Evolutionary conservation across 2,113 vertebrate species (phyloP).

Genomic region (Rhea pennata): DNA sequence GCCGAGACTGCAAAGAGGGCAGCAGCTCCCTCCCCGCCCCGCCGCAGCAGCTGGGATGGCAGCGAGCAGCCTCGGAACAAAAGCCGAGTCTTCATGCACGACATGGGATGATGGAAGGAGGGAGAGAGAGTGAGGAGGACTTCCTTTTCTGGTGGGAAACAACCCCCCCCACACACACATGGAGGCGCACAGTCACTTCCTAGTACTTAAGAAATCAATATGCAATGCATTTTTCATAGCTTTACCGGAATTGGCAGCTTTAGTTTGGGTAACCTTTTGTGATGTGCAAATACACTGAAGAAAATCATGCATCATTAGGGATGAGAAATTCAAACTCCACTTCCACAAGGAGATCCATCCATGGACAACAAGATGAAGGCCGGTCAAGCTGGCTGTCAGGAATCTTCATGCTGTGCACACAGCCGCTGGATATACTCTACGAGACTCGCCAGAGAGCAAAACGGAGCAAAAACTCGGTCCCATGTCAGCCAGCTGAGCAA

Average conservation of each 20-base stretch:
- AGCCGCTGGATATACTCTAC: background rate
- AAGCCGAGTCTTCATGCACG: background rate
- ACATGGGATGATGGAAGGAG: background rate
- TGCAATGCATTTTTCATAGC: background rate
- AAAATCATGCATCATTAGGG: accelerated
- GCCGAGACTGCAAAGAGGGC: constrained; percentile 78
- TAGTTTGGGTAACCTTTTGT: background rate
- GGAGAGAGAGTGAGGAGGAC: background rate
- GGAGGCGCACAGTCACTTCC: background rate
- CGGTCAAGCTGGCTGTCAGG: accelerated
- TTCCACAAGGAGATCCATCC: background rate
- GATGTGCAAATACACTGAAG: background rate
- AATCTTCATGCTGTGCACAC: background rate
- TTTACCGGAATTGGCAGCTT: background rate
- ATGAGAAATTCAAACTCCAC: accelerated
- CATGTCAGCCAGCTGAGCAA: background rate
- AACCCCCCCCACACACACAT: background rate
- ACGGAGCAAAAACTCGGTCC: background rate
- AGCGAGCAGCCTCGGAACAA: constrained; percentile 20
- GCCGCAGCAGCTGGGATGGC: background rate
- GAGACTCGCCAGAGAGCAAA: background rate
- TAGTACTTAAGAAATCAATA: background rate
- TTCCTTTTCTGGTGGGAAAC: constrained; percentile 12
- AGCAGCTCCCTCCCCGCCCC: background rate
- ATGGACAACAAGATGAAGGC: background rate